A percentile compares a stretch with the other conserved stretches of the same genome.
Evolutionary conservation across 2,113 vertebrate species (phyloP).

Genomic region (Bos javanicus): DNA sequence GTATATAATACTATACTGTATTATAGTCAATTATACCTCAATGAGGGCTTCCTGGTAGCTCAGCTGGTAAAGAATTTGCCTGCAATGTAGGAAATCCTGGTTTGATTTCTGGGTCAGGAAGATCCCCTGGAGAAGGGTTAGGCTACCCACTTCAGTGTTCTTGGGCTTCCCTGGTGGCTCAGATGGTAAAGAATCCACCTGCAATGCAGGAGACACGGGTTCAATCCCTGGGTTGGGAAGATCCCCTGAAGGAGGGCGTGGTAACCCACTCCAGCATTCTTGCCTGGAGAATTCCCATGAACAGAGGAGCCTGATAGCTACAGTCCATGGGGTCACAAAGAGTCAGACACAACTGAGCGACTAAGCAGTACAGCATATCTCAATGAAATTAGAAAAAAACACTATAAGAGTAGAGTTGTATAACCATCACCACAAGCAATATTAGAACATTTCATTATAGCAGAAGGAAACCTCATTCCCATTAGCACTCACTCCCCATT

Average conservation of each 20-base stretch:
- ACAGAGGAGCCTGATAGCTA: neutral
- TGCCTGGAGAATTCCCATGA: neutral
- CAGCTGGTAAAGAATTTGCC: neutral
- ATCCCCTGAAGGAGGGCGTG: neutral
- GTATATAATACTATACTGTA: neutral
- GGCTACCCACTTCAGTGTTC: neutral
- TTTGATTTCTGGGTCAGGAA: neutral
- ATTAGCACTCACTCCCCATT: neutral
- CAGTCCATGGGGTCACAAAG: neutral
- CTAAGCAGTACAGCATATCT: neutral
- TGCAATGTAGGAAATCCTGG: neutral
- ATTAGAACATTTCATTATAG: neutral
- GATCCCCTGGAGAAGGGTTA: neutral
- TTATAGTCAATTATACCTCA: neutral
- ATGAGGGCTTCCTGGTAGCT: neutral
- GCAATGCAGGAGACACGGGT: neutral
- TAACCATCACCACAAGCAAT: neutral
- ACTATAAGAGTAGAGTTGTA: neutral
- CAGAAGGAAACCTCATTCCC: neutral
- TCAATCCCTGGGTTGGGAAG: neutral
- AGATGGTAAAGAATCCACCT: neutral
- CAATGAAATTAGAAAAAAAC: neutral
- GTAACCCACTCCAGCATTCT: neutral
- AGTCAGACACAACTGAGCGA: rapidly evolving
- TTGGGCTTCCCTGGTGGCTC: neutral